Evolutionary conservation across 2,888 invertebrate species (phyloP).

Genomic region (Limulus polyphemus): DNA sequence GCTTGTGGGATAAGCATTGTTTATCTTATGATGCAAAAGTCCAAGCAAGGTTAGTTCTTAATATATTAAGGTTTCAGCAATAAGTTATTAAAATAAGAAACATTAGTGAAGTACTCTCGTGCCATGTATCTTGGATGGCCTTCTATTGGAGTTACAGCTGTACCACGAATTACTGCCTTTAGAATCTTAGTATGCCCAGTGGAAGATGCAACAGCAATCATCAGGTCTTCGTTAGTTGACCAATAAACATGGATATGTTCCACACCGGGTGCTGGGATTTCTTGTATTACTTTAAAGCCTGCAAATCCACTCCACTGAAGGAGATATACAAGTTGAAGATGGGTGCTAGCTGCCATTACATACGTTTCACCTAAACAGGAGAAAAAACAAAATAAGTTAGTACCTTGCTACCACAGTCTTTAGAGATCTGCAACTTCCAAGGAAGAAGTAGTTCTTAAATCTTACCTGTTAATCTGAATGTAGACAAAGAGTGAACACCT

Average conservation of each 20-base stretch:
- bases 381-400: too few relatives aligned
- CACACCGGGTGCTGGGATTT: not conserved
- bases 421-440: too few relatives aligned
- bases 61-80: too few relatives aligned
- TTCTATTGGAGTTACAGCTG: not conserved
- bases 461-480: slow-evolving; percentile 8
- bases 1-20: too few relatives aligned
- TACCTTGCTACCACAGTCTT: too few relatives aligned
- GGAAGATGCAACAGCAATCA: not conserved
- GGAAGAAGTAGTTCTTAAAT: too few relatives aligned
- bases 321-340: not conserved
- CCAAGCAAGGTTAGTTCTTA: too few relatives aligned
- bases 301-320: not conserved
- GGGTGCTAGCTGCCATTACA: not conserved
- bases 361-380: not conserved
- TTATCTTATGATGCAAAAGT: too few relatives aligned
- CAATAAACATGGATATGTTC: not conserved
- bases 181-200: not conserved
- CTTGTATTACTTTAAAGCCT: not conserved
- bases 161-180: not conserved
- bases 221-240: not conserved
- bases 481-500: slow-evolving; percentile 7
- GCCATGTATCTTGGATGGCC: not conserved
- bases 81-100: too few relatives aligned
- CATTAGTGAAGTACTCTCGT: too few relatives aligned